Base-by-base conservation (phyloP, 1,140 invertebrate species). In the Heterodera schachtii region DNA sequence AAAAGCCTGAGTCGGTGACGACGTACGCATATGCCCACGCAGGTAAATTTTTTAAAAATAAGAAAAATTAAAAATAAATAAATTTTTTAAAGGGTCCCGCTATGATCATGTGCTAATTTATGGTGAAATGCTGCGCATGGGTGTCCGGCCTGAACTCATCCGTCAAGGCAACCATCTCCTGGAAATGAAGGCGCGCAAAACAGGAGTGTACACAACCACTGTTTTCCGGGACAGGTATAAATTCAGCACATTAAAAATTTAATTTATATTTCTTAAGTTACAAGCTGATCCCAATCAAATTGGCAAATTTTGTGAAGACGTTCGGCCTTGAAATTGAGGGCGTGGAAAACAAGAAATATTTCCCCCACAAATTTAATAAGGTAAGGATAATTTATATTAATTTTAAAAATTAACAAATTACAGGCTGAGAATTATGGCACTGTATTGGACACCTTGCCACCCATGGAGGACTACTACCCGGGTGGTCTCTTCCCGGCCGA, bases 241-340 rank as follows among this genome's bases (percentile, higher is more conserved):
- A 60, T 31, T 31, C 1, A 0, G 31, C 0, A 31, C 1, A 31
- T 31, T 31, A 31, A 31, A 31, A 0, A 0, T 31, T 31, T 31
- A 31, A 31, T 31, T 31, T 31, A 0, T 0, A 31, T 31, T 1
- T 0, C 31, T 60, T 60, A 0, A 60, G 57, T 16, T 60, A 60
- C 16, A 60, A 60, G 19, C 2, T 76, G 41, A 76, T 76, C 19
- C 43, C 43, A 3, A 31, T 76, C 0, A 76, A 76, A 52, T 3
- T 76, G 3, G 75, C 43, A 1, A 3, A 7, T 11, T 64, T 76
- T 49, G 31, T 41, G 0, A 76, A 52, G 31, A 76, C 75, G 41
- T 76, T 76, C 3, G 75, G 75, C 19, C 75, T 76, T 52, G 49
- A 52, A 43, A 76, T 64, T 11, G 75, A 71, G 19, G 49, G 9